phyloP scores from a whole-genome alignment of 2,888 invertebrate species.

The Sarcophaga subvicina region DNA sequence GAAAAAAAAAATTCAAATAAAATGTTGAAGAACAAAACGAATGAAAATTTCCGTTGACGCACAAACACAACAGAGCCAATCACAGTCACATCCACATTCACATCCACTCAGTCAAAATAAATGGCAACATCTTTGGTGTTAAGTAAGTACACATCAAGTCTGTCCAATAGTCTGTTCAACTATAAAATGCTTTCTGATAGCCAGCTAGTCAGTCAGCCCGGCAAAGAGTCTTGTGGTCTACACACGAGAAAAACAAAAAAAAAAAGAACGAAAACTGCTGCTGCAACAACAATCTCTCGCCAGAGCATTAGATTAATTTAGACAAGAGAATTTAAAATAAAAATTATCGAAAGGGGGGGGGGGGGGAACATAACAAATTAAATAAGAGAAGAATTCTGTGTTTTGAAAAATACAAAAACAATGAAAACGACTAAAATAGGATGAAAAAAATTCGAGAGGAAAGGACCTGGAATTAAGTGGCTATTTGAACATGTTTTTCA shows the following conservation, averaged over 20 bases:
- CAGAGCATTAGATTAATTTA: constrained; percentile 44
- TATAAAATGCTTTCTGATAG: too few relatives aligned
- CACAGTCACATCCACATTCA: neutral
- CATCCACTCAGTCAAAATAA: constrained; percentile 38
- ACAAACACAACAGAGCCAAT: constrained; percentile 65
- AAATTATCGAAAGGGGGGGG: constrained; percentile 16
- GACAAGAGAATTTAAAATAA: constrained; percentile 35
- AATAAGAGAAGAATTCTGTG: neutral
- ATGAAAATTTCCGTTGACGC: constrained; percentile 77
- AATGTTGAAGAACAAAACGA: constrained; percentile 15
- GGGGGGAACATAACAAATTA: constrained; percentile 9
- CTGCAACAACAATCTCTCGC: constrained; percentile 11
- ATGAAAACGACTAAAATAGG: neutral
- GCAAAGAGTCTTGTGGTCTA: neutral
- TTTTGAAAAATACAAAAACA: neutral
- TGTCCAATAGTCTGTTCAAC: neutral
- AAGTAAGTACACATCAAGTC: constrained; percentile 70
- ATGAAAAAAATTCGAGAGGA: neutral
- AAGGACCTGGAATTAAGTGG: neutral
- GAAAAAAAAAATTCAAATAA: constrained; percentile 18
- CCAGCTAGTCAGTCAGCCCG: neutral
- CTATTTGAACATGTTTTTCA: neutral
- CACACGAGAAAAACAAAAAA: constrained; percentile 34
- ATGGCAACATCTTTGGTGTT: constrained; percentile 62
- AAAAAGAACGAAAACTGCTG: constrained; percentile 14